Conservation (phyloP, 2,888 invertebrate species). For the Cordilura impudica region DNA sequence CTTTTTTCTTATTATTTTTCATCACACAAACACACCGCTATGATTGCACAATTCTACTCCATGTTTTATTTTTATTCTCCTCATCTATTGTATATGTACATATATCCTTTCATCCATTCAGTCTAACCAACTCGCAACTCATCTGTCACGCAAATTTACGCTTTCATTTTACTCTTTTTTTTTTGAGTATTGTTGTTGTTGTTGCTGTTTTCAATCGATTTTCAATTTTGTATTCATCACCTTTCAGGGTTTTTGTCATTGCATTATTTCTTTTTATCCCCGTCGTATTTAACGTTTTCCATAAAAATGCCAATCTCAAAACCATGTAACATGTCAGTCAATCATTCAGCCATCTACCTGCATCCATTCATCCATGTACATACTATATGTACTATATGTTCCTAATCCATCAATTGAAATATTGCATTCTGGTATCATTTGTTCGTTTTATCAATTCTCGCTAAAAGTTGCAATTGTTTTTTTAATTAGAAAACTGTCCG, state of each 20-base stretch:
- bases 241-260: not conserved
- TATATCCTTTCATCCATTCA: constrained; percentile 27
- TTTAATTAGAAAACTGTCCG: constrained; percentile 45
- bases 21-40: not conserved
- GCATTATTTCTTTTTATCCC: not conserved
- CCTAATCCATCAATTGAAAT: constrained; percentile 56
- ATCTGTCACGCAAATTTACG: constrained; percentile 35
- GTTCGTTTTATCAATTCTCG: constrained; percentile 14
- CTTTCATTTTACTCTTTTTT: constrained; percentile 28
- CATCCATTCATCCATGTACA: constrained; percentile 25
- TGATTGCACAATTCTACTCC: not conserved
- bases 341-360: constrained; percentile 10
- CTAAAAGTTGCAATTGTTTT: constrained; percentile 38
- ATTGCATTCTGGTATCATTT: constrained; percentile 26
- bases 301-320: constrained; percentile 47
- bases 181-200: not conserved
- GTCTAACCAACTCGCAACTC: constrained; percentile 5
- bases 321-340: constrained; percentile 49
- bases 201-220: constrained; percentile 31
- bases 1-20: constrained; percentile 20
- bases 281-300: constrained; percentile 4
- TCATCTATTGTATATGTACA: constrained; percentile 21
- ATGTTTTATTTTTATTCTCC: not conserved
- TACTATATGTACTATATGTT: no score
- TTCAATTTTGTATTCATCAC: constrained; percentile 46